phyloP scores from a whole-genome alignment of 2,888 invertebrate genomes.

The Lathronympha strigana region DNA sequence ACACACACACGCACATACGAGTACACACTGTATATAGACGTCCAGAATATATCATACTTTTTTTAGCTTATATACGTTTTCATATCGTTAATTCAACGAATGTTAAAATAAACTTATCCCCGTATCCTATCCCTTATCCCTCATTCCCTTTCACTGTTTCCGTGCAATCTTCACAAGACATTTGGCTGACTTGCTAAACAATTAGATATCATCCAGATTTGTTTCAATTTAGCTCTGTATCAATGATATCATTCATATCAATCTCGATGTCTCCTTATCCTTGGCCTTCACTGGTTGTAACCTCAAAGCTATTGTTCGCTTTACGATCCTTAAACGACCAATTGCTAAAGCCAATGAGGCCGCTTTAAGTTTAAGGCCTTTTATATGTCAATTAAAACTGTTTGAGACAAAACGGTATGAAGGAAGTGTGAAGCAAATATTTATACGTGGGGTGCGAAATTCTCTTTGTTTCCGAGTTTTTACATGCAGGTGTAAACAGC shows the following conservation, averaged over 20 bases:
- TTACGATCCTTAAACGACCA: constrained; percentile 31
- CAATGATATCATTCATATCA: no score
- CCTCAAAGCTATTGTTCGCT: constrained; percentile 31
- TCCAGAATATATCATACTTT: no score
- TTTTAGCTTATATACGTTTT: no score
- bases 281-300: constrained; percentile 19
- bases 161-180: not conserved
- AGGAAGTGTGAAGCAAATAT: constrained; percentile 28
- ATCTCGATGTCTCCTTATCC: constrained; percentile 5
- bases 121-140: no score
- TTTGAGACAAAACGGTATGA: constrained; percentile 11
- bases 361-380: constrained; percentile 27
- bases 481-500: constrained; percentile 20
- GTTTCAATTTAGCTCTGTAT: constrained; percentile 9
- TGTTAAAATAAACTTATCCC: no score
- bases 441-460: constrained; percentile 17
- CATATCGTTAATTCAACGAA: no score
- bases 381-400: constrained; percentile 30
- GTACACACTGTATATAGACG: no score
- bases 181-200: not conserved
- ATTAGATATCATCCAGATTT: not conserved
- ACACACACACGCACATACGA: no score
- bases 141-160: no score
- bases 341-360: constrained; percentile 27
- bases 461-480: constrained; percentile 23